Conservation (phyloP, 2,797 vertebrate genomes). For the Rhynchonycteris naso region DNA sequence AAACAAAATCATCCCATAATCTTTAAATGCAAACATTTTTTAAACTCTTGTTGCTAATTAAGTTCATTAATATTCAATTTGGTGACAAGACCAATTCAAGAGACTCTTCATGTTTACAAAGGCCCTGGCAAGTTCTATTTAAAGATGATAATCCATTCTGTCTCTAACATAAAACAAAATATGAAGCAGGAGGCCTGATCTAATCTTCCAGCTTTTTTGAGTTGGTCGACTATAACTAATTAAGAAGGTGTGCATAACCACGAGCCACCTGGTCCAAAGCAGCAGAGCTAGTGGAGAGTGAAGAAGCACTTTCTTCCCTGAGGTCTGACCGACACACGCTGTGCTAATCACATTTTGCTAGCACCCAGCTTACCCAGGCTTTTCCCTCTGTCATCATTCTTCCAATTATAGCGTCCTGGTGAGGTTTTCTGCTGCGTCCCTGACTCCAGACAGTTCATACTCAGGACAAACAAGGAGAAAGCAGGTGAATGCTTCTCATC, state of each 20-base stretch:
- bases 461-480: neutral
- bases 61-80: constrained; percentile 55
- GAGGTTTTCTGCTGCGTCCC: neutral
- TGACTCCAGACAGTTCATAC: neutral
- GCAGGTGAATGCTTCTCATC: neutral
- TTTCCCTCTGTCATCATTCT: neutral
- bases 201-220: neutral
- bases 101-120: neutral
- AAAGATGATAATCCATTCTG: neutral
- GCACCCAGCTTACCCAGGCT: neutral
- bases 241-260: neutral
- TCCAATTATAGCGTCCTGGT: neutral
- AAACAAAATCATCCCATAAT: constrained; percentile 6
- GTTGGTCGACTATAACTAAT: constrained; percentile 19
- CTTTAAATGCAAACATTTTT: constrained; percentile 26
- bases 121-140: neutral
- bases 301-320: neutral
- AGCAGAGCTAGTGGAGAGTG: neutral
- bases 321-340: rapidly evolving
- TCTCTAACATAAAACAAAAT: neutral
- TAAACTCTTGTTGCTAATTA: constrained; percentile 17
- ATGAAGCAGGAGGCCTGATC: neutral
- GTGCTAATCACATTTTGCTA: neutral
- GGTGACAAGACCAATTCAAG: constrained; percentile 39
- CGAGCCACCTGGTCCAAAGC: neutral